These are phyloP conservation scores for Microcebus tavaratra DNA, from an alignment of 2,113 vertebrate species.

Conservation along the genomic window DNA sequence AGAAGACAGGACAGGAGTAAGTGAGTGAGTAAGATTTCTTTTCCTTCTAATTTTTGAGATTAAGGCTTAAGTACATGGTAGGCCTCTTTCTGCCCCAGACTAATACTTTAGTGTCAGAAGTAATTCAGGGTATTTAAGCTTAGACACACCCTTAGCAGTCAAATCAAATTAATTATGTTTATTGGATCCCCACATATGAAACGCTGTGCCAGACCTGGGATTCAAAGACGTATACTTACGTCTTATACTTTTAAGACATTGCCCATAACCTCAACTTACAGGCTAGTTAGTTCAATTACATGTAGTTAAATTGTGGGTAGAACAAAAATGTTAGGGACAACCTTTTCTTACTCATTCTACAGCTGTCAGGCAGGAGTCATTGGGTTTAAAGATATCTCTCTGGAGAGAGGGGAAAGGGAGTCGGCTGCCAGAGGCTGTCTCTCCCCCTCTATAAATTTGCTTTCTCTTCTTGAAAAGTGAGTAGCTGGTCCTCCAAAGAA, in stretches of 20 bases:
- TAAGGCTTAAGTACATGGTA: not conserved
- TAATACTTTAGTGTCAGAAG: slow-evolving; percentile 11
- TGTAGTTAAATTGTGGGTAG: slow-evolving; percentile 15
- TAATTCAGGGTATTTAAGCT: slow-evolving; percentile 32
- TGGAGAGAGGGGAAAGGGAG: slow-evolving; percentile 7
- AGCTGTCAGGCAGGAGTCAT: slow-evolving; percentile 2
- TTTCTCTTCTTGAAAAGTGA: slow-evolving; percentile 36
- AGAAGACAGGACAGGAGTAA: not conserved
- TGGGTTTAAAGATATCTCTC: slow-evolving; percentile 47
- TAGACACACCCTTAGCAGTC: not conserved
- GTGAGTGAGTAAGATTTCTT: not conserved
- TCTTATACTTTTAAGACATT: not conserved
- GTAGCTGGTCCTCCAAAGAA: slow-evolving; percentile 14
- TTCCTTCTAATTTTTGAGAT: slow-evolving; percentile 23
- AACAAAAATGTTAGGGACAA: slow-evolving; percentile 34
- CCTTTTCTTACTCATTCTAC: not conserved
- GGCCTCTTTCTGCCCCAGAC: not conserved
- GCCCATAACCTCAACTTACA: not conserved
- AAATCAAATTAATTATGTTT: slow-evolving; percentile 53
- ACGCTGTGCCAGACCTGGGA: not conserved
- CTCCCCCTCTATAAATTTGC: slow-evolving; percentile 33
- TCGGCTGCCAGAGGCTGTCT: not conserved
- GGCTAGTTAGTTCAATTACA: slow-evolving; percentile 33
- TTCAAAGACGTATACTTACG: not conserved
- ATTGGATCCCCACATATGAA: not conserved